phyloP scores from a whole-genome alignment of 2,113 vertebrate genomes.

The Chlorodrepanis virens region DNA sequence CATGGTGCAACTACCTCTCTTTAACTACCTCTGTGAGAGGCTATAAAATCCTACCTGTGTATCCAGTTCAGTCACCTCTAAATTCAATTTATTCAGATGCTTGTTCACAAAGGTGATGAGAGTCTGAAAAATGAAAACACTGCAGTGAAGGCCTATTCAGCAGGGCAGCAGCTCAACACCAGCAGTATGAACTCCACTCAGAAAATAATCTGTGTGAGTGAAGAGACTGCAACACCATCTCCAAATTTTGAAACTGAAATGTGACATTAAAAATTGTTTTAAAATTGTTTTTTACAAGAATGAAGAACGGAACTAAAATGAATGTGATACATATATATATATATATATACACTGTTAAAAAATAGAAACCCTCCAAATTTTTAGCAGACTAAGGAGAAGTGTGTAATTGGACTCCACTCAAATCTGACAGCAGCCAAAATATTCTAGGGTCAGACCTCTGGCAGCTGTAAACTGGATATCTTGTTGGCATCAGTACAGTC shows the following conservation, averaged over 20 bases:
- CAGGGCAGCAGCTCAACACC: not conserved
- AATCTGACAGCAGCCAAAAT: slow-evolving; percentile 1
- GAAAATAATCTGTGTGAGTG: not conserved
- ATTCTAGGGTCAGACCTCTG: not conserved
- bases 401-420: not conserved
- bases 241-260: not conserved
- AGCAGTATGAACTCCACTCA: not conserved
- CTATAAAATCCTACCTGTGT: slow-evolving; percentile 84
- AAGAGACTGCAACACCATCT: not conserved
- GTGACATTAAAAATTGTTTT: not conserved
- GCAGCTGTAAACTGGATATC: not conserved
- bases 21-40: not conserved
- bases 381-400: not conserved
- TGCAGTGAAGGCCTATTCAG: not conserved
- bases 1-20: not conserved
- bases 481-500: not conserved
- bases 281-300: not conserved
- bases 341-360: not conserved
- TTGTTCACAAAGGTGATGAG: slow-evolving; percentile 99
- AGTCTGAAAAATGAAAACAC: slow-evolving; percentile 78
- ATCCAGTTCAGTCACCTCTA: slow-evolving; percentile 97
- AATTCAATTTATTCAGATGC: slow-evolving; percentile 96
- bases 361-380: not conserved
- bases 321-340: not conserved
- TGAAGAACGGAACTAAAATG: not conserved